These are phyloP conservation scores for Acipenser ruthenus DNA, from an alignment of 2,797 vertebrate species.

Conservation along the genomic window DNA sequence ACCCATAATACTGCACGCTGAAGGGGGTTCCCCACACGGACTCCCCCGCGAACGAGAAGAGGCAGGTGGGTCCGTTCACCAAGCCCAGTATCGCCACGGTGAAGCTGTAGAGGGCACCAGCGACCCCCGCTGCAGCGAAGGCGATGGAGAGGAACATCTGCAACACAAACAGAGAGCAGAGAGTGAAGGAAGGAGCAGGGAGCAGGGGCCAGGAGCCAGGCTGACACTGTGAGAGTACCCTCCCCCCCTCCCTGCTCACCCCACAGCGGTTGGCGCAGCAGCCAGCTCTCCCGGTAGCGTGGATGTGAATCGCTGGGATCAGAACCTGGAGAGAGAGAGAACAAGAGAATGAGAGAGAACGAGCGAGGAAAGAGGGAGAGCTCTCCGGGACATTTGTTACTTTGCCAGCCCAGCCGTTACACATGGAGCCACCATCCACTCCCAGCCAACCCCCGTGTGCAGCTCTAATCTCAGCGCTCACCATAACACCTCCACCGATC, in stretches of 20 bases:
- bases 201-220: too few species aligned
- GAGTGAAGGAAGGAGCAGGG: neutral
- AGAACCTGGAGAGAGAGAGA: slow-evolving; percentile 48
- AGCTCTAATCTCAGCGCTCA: slow-evolving; percentile 30
- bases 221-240: too few species aligned
- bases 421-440: too few species aligned
- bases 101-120: slow-evolving; percentile 57
- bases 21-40: slow-evolving; percentile 37
- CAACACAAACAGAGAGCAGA: slow-evolving; percentile 5
- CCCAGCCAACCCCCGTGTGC: neutral
- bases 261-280: slow-evolving; percentile 74
- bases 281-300: slow-evolving; percentile 55
- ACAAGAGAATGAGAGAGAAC: neutral
- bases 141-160: slow-evolving; percentile 73
- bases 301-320: slow-evolving; percentile 65
- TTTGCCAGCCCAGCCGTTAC: neutral
- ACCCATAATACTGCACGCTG: slow-evolving; percentile 36
- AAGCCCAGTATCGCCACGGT: slow-evolving; percentile 48
- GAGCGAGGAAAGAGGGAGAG: too few species aligned
- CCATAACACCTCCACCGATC: slow-evolving; percentile 58
- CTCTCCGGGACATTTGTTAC: too few species aligned
- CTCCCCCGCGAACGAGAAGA: fast-evolving
- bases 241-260: slow-evolving; percentile 47
- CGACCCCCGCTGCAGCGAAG: slow-evolving; percentile 58
- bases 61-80: slow-evolving; percentile 60